Conservation (phyloP, 2,797 vertebrate species). For the Mus spretus region DNA sequence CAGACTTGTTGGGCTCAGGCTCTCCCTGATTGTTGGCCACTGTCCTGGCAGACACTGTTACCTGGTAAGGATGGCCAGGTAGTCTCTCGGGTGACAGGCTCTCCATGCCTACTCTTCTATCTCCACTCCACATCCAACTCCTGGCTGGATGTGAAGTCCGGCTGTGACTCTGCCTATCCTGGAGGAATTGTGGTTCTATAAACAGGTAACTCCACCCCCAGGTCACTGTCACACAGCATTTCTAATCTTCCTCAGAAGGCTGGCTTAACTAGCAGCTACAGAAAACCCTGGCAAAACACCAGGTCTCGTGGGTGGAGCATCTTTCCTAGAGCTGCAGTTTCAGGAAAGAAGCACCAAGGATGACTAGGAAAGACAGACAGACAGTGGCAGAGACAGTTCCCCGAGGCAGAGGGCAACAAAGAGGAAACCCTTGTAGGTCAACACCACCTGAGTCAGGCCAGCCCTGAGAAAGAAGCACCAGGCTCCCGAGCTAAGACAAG, state of each 20-base stretch:
- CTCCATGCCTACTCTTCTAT: slow-evolving; percentile 67
- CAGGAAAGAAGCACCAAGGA: not conserved
- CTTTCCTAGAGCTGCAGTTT: not conserved
- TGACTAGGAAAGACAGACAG: not conserved
- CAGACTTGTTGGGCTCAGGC: not conserved
- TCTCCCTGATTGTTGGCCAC: not conserved
- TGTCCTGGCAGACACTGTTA: slow-evolving; percentile 41
- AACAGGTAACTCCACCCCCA: slow-evolving; percentile 73
- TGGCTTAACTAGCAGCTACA: slow-evolving; percentile 74
- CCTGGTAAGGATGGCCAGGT: slow-evolving; percentile 71
- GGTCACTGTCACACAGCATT: slow-evolving; percentile 20
- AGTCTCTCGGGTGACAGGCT: slow-evolving; percentile 25
- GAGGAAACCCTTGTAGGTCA: not conserved
- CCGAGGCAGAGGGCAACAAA: not conserved
- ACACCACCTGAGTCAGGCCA: not conserved
- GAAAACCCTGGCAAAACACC: slow-evolving; percentile 65
- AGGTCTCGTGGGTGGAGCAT: not conserved
- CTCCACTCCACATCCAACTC: slow-evolving; percentile 14
- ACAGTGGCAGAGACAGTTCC: not conserved
- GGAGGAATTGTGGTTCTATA: slow-evolving; percentile 56
- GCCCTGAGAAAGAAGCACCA: not conserved
- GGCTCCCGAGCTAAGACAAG: not conserved
- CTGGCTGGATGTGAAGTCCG: not conserved
- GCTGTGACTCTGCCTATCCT: not conserved
- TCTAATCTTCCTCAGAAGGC: slow-evolving; percentile 45